phyloP scores from a whole-genome alignment of 2,113 vertebrate species.

The Mungos mungo region DNA sequence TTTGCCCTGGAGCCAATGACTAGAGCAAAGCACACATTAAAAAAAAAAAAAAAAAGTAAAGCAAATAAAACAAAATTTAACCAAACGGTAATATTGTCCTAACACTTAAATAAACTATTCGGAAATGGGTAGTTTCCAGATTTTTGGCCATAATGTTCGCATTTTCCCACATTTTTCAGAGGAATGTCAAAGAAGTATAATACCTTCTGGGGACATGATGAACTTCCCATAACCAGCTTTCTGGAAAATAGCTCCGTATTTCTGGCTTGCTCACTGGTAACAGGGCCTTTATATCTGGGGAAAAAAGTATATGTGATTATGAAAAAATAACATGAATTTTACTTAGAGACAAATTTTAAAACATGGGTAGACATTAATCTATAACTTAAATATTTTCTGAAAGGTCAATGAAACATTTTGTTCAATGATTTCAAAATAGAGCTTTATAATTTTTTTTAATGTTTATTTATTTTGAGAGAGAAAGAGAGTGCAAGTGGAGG shows the following conservation, averaged over 20 bases:
- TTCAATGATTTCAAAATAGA: constrained; percentile 27
- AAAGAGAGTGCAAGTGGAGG: too few relatives aligned
- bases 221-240: constrained; percentile 98
- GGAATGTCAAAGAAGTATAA: neutral
- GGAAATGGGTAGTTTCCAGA: constrained; percentile 30
- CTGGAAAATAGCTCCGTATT: constrained; percentile 95
- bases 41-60: neutral
- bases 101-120: constrained; percentile 24
- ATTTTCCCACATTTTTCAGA: constrained; percentile 30
- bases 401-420: constrained; percentile 33
- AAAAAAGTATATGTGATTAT: neutral
- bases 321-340: constrained; percentile 38
- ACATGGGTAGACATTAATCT: neutral
- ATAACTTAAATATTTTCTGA: neutral
- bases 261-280: constrained; percentile 82
- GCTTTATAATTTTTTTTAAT: neutral
- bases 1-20: neutral
- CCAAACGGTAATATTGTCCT: neutral
- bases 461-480: too few relatives aligned
- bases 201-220: constrained; percentile 84
- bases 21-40: neutral
- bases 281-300: constrained; percentile 83
- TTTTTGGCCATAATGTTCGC: constrained; percentile 14
- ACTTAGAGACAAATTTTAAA: constrained; percentile 41
- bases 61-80: constrained; percentile 31